phyloP scores from a whole-genome alignment of 2,888 invertebrate genomes.

The Aricia artaxerxes region DNA sequence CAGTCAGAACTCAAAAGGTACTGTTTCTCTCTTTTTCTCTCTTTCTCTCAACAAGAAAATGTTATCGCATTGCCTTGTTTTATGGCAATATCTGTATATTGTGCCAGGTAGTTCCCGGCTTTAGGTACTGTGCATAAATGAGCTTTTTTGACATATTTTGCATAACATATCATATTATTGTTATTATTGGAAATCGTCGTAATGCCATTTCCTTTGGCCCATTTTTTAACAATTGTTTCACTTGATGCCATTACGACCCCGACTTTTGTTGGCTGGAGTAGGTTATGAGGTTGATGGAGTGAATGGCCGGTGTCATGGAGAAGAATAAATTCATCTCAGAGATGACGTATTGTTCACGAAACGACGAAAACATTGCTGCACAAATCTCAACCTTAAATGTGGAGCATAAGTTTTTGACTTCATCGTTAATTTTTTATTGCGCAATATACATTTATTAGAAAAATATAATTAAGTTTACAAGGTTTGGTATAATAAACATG shows the following conservation, averaged over 20 bases:
- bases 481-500: neutral
- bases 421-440: neutral
- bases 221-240: slow-evolving; percentile 3
- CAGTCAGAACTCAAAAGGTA: no score
- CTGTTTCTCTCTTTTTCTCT: no score
- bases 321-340: slow-evolving; percentile 24
- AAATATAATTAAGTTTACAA: neutral
- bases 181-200: no score
- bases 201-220: neutral
- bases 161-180: no score
- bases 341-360: slow-evolving; percentile 21
- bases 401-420: neutral
- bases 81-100: no score
- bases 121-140: no score
- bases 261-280: slow-evolving; percentile 12
- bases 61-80: no score
- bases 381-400: neutral
- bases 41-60: no score
- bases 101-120: no score
- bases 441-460: neutral
- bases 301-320: slow-evolving; percentile 15
- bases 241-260: slow-evolving; percentile 3
- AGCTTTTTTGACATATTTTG: no score
- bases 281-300: slow-evolving; percentile 28
- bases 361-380: neutral